Conservation (phyloP, 2,797 vertebrate genomes). For the Odontamblyopus lacepedii region DNA sequence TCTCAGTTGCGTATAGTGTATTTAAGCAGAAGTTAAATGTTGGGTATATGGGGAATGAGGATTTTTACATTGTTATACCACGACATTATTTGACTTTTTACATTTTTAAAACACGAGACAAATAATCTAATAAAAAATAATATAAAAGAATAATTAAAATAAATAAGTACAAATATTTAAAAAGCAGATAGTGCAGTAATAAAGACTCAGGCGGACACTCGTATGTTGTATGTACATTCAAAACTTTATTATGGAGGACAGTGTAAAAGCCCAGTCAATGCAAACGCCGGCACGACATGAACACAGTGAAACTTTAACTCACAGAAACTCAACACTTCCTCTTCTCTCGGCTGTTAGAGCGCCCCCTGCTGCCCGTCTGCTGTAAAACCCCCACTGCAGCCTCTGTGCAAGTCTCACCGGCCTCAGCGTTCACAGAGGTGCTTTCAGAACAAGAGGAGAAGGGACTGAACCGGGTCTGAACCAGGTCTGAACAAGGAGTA, state of each 20-base stretch:
- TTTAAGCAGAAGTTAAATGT: too few relatives aligned
- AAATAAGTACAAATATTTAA: too few relatives aligned
- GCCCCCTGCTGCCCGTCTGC: slow-evolving; percentile 59
- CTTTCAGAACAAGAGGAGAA: not conserved
- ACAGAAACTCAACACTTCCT: slow-evolving; percentile 56
- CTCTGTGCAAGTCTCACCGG: slow-evolving; percentile 28
- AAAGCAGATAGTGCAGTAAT: too few relatives aligned
- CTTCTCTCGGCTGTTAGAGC: slow-evolving; percentile 66
- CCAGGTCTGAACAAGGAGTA: too few relatives aligned
- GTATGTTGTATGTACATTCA: slow-evolving; percentile 82
- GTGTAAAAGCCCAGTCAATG: slow-evolving; percentile 98
- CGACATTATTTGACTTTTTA: too few relatives aligned
- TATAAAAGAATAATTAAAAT: too few relatives aligned
- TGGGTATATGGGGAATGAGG: too few relatives aligned
- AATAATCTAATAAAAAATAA: too few relatives aligned
- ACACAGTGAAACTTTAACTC: slow-evolving; percentile 72
- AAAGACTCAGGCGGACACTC: not conserved
- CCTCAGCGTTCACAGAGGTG: not conserved
- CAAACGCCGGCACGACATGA: slow-evolving; percentile 92
- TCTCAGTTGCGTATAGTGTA: too few relatives aligned
- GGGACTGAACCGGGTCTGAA: too few relatives aligned
- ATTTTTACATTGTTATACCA: too few relatives aligned
- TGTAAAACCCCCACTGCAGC: slow-evolving; percentile 53
- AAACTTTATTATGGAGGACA: slow-evolving; percentile 99
- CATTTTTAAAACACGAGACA: too few relatives aligned